Percentiles rank a stretch among this genome's conserved stretches.
phyloP scores from a whole-genome alignment of 2,888 invertebrate genomes.

The Linnaemya tessellans region DNA sequence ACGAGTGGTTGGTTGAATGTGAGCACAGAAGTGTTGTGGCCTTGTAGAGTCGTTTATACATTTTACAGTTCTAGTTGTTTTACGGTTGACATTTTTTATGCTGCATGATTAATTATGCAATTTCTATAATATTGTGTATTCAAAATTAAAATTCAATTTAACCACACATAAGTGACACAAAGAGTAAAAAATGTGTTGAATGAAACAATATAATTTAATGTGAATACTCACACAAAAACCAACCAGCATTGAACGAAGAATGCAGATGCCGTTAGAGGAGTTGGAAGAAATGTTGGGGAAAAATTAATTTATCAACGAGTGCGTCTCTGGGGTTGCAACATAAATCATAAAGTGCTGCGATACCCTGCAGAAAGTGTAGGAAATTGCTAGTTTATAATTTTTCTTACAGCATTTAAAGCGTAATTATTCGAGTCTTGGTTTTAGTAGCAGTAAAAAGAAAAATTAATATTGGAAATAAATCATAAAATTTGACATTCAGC shows the following conservation, averaged over 20 bases:
- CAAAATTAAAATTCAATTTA: conserved; percentile 70
- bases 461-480: no score
- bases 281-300: neutral
- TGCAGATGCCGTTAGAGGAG: conserved; percentile 2
- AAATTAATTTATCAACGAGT: conserved; percentile 43
- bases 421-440: no score
- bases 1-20: conserved; percentile 22
- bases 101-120: conserved; percentile 70
- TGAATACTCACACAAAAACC: neutral
- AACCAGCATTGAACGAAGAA: neutral
- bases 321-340: conserved; percentile 24
- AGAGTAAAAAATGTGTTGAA: neutral
- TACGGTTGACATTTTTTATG: conserved; percentile 68
- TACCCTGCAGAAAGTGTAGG: neutral
- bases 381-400: neutral
- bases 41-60: conserved; percentile 40
- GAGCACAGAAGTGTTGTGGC: conserved; percentile 27
- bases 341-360: conserved; percentile 33
- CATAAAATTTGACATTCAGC: no score
- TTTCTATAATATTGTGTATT: conserved; percentile 61
- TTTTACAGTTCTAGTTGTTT: conserved; percentile 43
- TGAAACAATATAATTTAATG: neutral
- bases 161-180: conserved; percentile 39
- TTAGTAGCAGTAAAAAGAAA: no score
- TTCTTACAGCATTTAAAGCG: no score